These are phyloP conservation scores for Ernsta delagoae DNA, from an alignment of 2,888 invertebrate genomes.

Conservation along the genomic window DNA sequence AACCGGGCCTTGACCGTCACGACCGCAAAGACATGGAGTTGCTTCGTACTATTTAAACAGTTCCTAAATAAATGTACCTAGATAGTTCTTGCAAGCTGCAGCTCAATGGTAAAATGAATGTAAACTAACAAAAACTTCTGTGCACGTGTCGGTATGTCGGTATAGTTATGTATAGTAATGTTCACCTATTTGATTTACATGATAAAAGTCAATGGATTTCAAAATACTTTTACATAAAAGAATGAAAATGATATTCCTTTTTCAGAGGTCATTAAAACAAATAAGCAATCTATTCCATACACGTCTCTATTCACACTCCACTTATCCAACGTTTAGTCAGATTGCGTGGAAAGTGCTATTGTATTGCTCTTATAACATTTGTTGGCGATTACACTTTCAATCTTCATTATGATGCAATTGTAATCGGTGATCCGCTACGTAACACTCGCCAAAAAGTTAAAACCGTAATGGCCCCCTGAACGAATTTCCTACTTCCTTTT, in stretches of 20 bases:
- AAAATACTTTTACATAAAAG: no score
- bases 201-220: no score
- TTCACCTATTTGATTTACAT: no score
- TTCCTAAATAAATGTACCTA: no score
- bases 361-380: slow-evolving; percentile 66
- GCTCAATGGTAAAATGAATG: no score
- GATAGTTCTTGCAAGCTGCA: no score
- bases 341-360: slow-evolving; percentile 70
- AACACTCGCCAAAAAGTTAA: slow-evolving; percentile 28
- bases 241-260: no score
- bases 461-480: slow-evolving; percentile 8
- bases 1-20: slow-evolving; percentile 79
- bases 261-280: neutral
- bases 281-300: slow-evolving; percentile 41
- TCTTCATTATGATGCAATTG: slow-evolving; percentile 66
- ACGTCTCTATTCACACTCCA: slow-evolving; percentile 41
- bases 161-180: no score
- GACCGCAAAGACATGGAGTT: slow-evolving; percentile 52
- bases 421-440: slow-evolving; percentile 51
- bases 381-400: slow-evolving; percentile 71
- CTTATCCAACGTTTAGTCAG: slow-evolving; percentile 50
- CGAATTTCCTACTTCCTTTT: slow-evolving; percentile 1
- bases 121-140: no score
- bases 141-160: no score
- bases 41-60: neutral